Percentiles rank a stretch among this genome's conserved stretches.
Conservation (phyloP, 2,113 vertebrate genomes). For the Dasyornis broadbenti region DNA sequence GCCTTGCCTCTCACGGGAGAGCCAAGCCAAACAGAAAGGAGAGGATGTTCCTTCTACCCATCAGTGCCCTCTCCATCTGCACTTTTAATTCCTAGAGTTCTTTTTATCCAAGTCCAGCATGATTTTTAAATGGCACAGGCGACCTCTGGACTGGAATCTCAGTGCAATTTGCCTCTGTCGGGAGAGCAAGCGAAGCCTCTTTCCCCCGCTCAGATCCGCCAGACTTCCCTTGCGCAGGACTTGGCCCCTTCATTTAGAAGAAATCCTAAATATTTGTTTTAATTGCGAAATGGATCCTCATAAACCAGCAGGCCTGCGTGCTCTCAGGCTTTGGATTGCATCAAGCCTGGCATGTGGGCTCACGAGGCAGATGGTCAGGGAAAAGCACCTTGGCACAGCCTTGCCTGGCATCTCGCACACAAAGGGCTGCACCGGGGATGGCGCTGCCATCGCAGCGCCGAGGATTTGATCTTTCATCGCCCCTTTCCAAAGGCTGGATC, state of each 20-base stretch:
- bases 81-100: rapidly evolving
- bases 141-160: slow-evolving; percentile 19
- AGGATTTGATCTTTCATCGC: not conserved
- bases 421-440: slow-evolving; percentile 41
- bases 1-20: not conserved
- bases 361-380: slow-evolving; percentile 65
- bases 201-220: slow-evolving; percentile 24
- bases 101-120: not conserved
- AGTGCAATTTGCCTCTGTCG: slow-evolving; percentile 42
- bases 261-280: slow-evolving; percentile 70
- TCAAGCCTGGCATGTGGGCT: slow-evolving; percentile 63
- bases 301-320: slow-evolving; percentile 64
- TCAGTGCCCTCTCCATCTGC: not conserved
- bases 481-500: slow-evolving; percentile 26
- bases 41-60: not conserved
- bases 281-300: slow-evolving; percentile 67
- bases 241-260: slow-evolving; percentile 40
- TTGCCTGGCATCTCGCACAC: slow-evolving; percentile 34
- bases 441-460: too few relatives aligned
- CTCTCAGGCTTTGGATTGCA: slow-evolving; percentile 66
- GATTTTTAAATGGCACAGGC: not conserved
- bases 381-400: slow-evolving; percentile 63
- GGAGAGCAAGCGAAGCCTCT: slow-evolving; percentile 52
- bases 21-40: not conserved
- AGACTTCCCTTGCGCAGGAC: slow-evolving; percentile 41